Conservation (phyloP, 2,888 invertebrate species). For the Stramonita haemastoma region DNA sequence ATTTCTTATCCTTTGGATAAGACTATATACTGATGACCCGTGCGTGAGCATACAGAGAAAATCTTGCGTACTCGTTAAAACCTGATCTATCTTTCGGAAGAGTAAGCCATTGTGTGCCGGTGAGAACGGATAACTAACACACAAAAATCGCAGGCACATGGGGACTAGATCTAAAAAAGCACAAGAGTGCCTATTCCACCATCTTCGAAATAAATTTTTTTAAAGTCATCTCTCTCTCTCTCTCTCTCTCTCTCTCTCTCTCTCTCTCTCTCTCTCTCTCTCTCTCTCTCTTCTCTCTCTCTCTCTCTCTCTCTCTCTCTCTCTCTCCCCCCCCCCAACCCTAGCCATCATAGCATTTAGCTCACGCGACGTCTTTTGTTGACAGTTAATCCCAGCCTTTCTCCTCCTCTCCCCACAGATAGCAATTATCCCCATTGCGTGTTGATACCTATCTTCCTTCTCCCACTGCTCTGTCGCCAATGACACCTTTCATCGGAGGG, state of each 20-base stretch:
- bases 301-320: neutral
- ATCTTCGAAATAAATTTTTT: too few relatives aligned
- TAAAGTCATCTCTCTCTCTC: neutral
- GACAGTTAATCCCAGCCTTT: neutral
- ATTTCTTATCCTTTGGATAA: too few relatives aligned
- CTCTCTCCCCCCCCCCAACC: neutral
- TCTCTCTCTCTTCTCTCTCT: slow-evolving; percentile 1
- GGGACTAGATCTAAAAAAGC: too few relatives aligned
- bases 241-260: slow-evolving; percentile 11
- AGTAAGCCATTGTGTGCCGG: too few relatives aligned
- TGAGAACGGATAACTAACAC: too few relatives aligned
- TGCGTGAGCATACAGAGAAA: too few relatives aligned
- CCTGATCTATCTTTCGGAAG: too few relatives aligned
- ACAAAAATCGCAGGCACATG: too few relatives aligned
- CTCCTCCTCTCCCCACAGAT: neutral
- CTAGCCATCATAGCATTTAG: neutral
- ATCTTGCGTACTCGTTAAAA: too few relatives aligned
- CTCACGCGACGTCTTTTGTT: neutral
- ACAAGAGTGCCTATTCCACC: too few relatives aligned
- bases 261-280: slow-evolving; percentile 15
- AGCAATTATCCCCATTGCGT: neutral
- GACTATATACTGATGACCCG: too few relatives aligned
- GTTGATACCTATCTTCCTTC: neutral
- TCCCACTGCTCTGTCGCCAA: neutral
- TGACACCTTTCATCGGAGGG: neutral